These are phyloP conservation scores for Cryptotis parvus DNA, from an alignment of 2,113 vertebrate genomes.

Conservation along the genomic window DNA sequence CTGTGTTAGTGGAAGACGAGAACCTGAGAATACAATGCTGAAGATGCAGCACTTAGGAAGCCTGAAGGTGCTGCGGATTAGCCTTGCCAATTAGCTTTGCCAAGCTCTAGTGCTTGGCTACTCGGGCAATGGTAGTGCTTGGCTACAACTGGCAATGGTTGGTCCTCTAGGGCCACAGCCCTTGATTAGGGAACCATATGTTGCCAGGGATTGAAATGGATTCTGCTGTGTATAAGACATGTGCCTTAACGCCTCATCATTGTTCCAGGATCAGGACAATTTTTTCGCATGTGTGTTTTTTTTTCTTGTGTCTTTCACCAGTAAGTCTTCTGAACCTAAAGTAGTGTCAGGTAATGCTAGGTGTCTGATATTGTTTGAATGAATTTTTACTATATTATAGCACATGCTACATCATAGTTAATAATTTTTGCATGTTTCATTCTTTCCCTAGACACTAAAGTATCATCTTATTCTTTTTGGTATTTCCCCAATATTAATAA, in stretches of 20 bases:
- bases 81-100: background rate
- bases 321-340: background rate
- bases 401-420: constrained; percentile 1
- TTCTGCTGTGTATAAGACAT: too few relatives aligned
- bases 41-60: too few relatives aligned
- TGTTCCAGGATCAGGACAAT: background rate
- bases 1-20: too few relatives aligned
- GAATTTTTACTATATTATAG: background rate
- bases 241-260: too few relatives aligned
- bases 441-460: background rate
- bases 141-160: too few relatives aligned
- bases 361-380: background rate
- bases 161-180: too few relatives aligned
- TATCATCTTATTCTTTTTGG: constrained; percentile 15
- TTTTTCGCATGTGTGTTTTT: background rate
- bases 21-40: too few relatives aligned
- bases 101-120: too few relatives aligned
- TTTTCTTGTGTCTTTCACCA: background rate
- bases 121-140: too few relatives aligned
- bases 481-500: background rate
- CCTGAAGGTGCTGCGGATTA: background rate
- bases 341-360: background rate
- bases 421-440: background rate
- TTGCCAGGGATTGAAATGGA: too few relatives aligned
- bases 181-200: too few relatives aligned